Evolutionary conservation across 2,888 invertebrate genomes (phyloP).

Genomic region (Cheilosia variabilis): DNA sequence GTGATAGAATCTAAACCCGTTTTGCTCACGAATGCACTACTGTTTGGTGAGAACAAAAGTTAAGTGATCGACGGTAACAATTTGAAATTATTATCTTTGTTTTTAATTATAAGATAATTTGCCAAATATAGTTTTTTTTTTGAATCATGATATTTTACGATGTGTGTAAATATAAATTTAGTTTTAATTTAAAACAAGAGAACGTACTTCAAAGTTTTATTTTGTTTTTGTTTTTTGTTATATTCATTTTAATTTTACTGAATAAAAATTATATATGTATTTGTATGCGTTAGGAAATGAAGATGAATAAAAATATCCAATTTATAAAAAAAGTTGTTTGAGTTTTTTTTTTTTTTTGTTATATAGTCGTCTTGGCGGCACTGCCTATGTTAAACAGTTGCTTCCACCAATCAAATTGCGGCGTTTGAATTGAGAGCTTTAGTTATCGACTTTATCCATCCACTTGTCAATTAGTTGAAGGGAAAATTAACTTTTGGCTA

Average conservation of each 20-base stretch:
- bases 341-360: no score
- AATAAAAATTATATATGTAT: conserved; percentile 45
- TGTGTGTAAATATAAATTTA: conserved; percentile 37
- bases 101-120: conserved; percentile 17
- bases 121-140: conserved; percentile 38
- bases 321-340: conserved; percentile 15
- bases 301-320: conserved; percentile 31
- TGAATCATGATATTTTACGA: conserved; percentile 27
- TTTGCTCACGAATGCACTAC: conserved; percentile 59
- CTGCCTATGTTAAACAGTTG: no score
- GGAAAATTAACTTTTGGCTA: no score
- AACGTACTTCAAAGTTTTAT: conserved; percentile 52
- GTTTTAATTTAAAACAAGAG: conserved; percentile 19
- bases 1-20: conserved; percentile 47
- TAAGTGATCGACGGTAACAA: conserved; percentile 45
- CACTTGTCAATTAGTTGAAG: no score
- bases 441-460: no score
- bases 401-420: no score
- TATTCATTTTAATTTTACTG: not conserved
- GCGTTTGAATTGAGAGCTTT: no score
- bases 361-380: no score
- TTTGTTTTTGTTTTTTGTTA: conserved; percentile 56
- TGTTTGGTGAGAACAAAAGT: conserved; percentile 55
- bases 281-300: conserved; percentile 31
- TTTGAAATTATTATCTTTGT: conserved; percentile 20